Evolutionary conservation across 2,888 invertebrate species (phyloP).

Genomic region (Mermis nigrescens): DNA sequence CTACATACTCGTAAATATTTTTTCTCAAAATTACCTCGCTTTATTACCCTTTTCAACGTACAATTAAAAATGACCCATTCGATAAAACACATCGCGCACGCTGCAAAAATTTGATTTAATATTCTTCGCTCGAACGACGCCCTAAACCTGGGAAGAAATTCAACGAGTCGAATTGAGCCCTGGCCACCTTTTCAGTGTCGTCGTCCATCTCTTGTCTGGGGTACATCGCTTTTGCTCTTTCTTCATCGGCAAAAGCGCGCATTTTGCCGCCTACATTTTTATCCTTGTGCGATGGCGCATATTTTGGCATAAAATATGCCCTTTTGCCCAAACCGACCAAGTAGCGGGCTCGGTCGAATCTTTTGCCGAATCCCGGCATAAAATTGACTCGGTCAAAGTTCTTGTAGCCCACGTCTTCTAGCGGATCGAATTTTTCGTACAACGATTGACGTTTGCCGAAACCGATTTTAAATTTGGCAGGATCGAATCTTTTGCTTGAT

Average conservation of each 20-base stretch:
- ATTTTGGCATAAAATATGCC: no score
- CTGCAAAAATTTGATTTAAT: not conserved
- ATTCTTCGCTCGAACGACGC: not conserved
- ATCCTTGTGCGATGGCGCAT: not conserved
- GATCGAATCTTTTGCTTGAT: not conserved
- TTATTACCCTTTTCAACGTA: no score
- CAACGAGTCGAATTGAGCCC: not conserved
- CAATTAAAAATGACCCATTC: no score
- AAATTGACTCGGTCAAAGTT: no score
- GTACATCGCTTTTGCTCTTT: no score
- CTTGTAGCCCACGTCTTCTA: no score
- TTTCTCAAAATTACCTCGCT: no score
- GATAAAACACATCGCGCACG: no score
- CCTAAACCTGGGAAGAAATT: not conserved
- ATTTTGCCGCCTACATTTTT: no score
- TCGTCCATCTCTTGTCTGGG: not conserved
- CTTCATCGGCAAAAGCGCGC: no score
- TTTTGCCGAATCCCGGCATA: not conserved
- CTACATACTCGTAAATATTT: no score
- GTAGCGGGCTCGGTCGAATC: not conserved
- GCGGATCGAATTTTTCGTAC: not conserved
- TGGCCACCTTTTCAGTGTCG: not conserved
- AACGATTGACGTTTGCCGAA: not conserved
- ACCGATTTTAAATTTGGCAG: not conserved
- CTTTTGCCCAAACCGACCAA: not conserved